A percentile compares a stretch with the other conserved stretches of the same genome.
These are phyloP conservation scores for Apeira syringaria DNA, from an alignment of 2,888 invertebrate genomes.

Conservation along the genomic window DNA sequence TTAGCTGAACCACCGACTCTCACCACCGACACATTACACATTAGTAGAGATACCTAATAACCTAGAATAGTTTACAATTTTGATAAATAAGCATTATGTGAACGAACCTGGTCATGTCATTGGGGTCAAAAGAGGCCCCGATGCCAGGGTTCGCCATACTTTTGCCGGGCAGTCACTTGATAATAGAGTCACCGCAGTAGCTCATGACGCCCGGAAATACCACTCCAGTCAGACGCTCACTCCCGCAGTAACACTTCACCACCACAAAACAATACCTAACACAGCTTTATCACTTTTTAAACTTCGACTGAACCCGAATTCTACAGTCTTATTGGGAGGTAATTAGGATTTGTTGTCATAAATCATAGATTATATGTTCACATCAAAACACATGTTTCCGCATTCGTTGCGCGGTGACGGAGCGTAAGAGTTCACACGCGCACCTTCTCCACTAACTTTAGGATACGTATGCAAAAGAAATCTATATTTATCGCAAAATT, in stretches of 20 bases:
- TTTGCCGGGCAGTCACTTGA: conserved; percentile 43
- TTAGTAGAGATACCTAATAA: too few relatives aligned
- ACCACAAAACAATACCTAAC: conserved; percentile 22
- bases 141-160: conserved; percentile 80
- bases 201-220: conserved; percentile 66
- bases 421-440: conserved; percentile 53
- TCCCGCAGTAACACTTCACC: conserved; percentile 42
- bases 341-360: conserved; percentile 71
- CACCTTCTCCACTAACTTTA: conserved; percentile 59
- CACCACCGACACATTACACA: too few relatives aligned
- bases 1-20: too few relatives aligned
- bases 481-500: conserved; percentile 73
- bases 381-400: conserved; percentile 81
- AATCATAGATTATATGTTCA: conserved; percentile 69
- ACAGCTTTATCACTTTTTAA: too few relatives aligned
- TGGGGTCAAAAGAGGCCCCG: conserved; percentile 88
- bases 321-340: conserved; percentile 39
- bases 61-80: too few relatives aligned
- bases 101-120: conserved; percentile 86
- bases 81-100: too few relatives aligned
- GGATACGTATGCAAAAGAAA: conserved; percentile 55
- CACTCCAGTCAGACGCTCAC: conserved; percentile 53
- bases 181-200: conserved; percentile 51
- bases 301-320: conserved; percentile 28
- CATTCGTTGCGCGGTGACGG: conserved; percentile 51